Evolutionary conservation across 2,888 invertebrate genomes (phyloP), one percentile per base, ranked within the genome.

Genomic region (Eilema caniola): DNA sequence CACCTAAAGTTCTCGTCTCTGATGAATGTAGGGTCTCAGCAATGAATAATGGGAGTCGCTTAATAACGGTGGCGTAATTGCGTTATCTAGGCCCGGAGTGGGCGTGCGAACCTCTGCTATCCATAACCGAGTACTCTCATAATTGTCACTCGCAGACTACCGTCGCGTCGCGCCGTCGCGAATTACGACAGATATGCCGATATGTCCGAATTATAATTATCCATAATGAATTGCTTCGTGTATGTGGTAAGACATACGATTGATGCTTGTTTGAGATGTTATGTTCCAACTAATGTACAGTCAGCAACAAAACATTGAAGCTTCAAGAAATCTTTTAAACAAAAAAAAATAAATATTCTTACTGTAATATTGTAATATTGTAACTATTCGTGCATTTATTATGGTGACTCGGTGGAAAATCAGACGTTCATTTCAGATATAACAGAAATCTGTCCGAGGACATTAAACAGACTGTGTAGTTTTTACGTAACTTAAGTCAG

Each of bases 1-100:
- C 79, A 75, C 75, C 79, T 69, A 75, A 76, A 83, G 78, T 74
- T 69, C 65, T 76, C 75, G 73, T 70, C 72, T 74, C 75, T 86
- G 86, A 90, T 89, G 87, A 89, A 92, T 89, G 85, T 85, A 80
- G 85, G 89, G 88, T 86, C 88, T 88, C 85, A 86, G 88, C 85
- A 86, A 92, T 93, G 93, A 94, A 90, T 94, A 92, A 94, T 93
- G 88, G 88, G 84, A 79, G 88, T 86, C 91, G 89, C 88, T 93
- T 93, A 93, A 92, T 94, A 94, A 92, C 91, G 86, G 86, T 82
- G 74, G 85, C 85, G 89, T 94, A 93, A 94, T 94, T 94, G 91
- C 90, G 92, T 93, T 93, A 93, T 94, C 93, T 93, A 89, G 90
- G 85, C 88, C 82, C 86, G 81, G 79, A 87, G 89, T 76, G 90